Evolutionary conservation across 1,140 invertebrate species (phyloP).

Genomic region (Delia radicum): DNA sequence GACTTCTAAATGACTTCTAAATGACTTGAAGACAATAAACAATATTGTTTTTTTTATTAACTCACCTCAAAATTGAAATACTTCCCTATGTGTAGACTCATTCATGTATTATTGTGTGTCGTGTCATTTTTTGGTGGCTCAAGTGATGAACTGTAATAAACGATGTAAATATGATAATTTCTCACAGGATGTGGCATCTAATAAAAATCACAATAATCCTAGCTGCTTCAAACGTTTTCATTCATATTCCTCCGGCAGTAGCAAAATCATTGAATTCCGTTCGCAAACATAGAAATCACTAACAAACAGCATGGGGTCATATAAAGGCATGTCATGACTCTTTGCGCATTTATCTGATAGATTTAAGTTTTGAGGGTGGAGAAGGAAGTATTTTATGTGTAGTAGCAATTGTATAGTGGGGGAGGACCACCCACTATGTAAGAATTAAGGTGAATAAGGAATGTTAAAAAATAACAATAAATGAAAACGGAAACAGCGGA

Average conservation of each 20-base stretch:
- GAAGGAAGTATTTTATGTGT: neutral
- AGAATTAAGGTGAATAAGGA: neutral
- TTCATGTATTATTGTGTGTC: neutral
- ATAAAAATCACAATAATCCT: constrained; percentile 56
- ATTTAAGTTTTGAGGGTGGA: neutral
- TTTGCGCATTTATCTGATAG: constrained; percentile 8
- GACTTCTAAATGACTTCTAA: no score
- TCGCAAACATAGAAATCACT: constrained; percentile 16
- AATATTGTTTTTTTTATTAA: neutral
- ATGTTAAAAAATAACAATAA: neutral
- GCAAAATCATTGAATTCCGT: neutral
- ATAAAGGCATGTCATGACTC: constrained; percentile 10
- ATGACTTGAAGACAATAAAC: neutral
- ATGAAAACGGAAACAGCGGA: neutral
- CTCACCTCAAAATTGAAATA: neutral
- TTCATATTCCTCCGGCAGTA: neutral
- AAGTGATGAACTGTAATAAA: constrained; percentile 56
- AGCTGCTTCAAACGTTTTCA: constrained; percentile 4
- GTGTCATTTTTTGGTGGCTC: constrained; percentile 25
- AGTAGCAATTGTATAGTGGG: neutral
- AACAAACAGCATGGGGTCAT: constrained; percentile 15
- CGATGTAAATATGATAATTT: constrained; percentile 58
- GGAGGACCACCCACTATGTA: neutral
- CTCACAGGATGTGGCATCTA: constrained; percentile 56
- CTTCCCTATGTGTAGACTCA: neutral